Percentiles rank a stretch among this genome's conserved stretches.
These are phyloP conservation scores for Riparia riparia DNA, from an alignment of 2,113 vertebrate genomes.

Conservation along the genomic window DNA sequence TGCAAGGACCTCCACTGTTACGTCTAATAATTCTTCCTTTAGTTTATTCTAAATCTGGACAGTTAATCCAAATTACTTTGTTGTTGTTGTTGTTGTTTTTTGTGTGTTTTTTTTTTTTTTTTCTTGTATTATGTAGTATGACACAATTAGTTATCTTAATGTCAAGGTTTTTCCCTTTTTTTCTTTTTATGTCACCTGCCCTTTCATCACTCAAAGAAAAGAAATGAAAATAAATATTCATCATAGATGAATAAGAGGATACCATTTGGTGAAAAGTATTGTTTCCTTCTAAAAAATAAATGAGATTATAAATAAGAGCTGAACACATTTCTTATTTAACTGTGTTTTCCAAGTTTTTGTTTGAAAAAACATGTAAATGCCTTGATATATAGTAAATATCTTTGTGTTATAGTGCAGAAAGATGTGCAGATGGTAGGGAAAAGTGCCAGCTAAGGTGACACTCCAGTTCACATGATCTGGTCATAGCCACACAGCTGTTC, in stretches of 20 bases:
- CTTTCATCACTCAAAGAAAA: not conserved
- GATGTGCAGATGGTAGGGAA: not conserved
- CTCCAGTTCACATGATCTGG: not conserved
- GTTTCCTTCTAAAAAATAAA: not conserved
- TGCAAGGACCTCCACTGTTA: not conserved
- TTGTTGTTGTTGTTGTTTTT: no score
- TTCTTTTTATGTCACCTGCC: not conserved
- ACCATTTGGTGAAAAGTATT: not conserved
- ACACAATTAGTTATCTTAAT: not conserved
- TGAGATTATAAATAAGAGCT: not conserved
- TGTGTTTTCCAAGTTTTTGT: not conserved
- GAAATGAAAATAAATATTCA: not conserved
- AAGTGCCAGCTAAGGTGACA: not conserved
- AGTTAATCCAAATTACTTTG: not conserved
- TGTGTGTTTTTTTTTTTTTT: not conserved
- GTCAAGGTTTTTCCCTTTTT: not conserved
- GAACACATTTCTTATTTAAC: not conserved
- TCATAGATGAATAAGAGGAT: not conserved
- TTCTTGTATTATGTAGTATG: not conserved
- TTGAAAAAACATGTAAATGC: not conserved
- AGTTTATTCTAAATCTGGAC: not conserved
- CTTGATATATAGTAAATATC: not conserved
- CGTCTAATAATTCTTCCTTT: not conserved
- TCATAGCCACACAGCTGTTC: not conserved
- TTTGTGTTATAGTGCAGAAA: not conserved